Conservation (phyloP, 1,140 invertebrate species). For the Drosophila persimilis region DNA sequence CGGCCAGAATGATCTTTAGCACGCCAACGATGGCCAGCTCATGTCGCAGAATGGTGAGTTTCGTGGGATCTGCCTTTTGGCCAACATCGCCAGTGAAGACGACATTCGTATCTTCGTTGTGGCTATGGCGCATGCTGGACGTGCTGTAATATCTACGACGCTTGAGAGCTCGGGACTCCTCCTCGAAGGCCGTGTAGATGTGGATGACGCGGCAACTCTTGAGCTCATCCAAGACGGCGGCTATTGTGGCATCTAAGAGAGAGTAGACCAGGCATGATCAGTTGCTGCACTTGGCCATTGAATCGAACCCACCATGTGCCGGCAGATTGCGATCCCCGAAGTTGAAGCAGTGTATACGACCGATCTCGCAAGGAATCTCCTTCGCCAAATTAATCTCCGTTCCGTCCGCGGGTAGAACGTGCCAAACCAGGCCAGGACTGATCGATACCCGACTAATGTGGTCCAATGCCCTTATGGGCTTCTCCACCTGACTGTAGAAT, state of each 20-base stretch:
- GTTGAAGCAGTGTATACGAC: conserved; percentile 26
- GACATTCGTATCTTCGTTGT: background rate
- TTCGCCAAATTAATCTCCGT: background rate
- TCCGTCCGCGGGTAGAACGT: background rate
- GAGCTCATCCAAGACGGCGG: conserved; percentile 6
- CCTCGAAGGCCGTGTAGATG: conserved; percentile 46
- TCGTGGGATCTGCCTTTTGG: background rate
- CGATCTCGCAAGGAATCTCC: conserved; percentile 19
- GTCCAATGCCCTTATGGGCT: conserved; percentile 17
- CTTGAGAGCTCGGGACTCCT: background rate
- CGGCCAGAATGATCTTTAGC: conserved; percentile 17
- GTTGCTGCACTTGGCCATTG: no score
- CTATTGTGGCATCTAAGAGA: conserved; percentile 41
- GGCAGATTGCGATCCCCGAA: conserved; percentile 24
- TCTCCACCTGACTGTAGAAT: conserved; percentile 55
- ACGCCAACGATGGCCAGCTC: conserved; percentile 1
- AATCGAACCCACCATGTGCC: conserved; percentile 40
- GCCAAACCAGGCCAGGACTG: background rate
- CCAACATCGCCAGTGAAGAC: background rate
- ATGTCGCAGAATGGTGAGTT: conserved; percentile 22
- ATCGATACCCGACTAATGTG: background rate
- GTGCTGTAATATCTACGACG: conserved; percentile 17
- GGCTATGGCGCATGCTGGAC: background rate
- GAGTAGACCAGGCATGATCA: background rate
- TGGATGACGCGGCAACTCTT: conserved; percentile 35